Conservation (phyloP, 2,113 vertebrate species). For the Carassius gibelio region DNA sequence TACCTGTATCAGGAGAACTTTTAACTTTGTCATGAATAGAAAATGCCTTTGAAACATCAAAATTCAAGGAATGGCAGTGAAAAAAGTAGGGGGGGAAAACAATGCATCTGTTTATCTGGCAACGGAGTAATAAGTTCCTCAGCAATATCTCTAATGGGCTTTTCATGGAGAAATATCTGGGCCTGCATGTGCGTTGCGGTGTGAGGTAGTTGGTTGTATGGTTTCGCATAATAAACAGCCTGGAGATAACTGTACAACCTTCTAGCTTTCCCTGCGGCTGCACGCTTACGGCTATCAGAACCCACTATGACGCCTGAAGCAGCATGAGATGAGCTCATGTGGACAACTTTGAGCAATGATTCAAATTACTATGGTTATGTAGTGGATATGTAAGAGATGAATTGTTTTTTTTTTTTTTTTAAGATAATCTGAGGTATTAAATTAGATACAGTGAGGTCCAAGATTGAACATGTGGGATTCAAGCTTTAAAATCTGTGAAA, state of each 20-base stretch:
- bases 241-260: slow-evolving; percentile 86
- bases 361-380: not conserved
- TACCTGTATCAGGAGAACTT: not conserved
- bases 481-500: not conserved
- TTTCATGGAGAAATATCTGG: slow-evolving; percentile 11
- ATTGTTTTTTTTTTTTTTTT: not conserved
- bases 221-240: slow-evolving; percentile 82
- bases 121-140: not conserved
- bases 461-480: not conserved
- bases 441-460: slow-evolving; percentile 6
- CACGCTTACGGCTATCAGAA: slow-evolving; percentile 60
- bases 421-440: not conserved
- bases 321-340: slow-evolving; percentile 14
- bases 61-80: not conserved
- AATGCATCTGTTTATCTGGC: not conserved
- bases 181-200: slow-evolving; percentile 71
- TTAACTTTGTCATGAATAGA: not conserved
- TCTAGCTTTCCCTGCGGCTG: slow-evolving; percentile 84
- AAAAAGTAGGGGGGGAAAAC: not conserved
- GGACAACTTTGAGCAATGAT: not conserved
- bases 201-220: slow-evolving; percentile 87
- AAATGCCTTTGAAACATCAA: not conserved
- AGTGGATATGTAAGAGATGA: slow-evolving; percentile 10
- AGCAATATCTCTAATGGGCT: not conserved
- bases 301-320: not conserved